phyloP scores from a whole-genome alignment of 2,797 vertebrate genomes.

The Coilia nasus region DNA sequence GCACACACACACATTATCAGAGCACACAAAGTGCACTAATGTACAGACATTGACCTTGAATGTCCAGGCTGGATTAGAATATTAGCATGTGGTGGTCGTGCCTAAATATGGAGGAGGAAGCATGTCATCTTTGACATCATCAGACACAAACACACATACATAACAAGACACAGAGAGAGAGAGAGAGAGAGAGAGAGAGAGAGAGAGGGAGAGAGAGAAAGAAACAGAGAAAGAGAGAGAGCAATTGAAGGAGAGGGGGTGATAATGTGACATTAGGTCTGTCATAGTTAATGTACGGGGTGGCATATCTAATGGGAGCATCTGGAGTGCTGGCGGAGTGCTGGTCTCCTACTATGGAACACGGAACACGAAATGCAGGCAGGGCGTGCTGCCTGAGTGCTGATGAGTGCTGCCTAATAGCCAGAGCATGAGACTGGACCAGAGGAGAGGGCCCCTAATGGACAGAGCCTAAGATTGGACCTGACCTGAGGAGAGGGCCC shows the following conservation, averaged over 20 bases:
- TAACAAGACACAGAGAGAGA: background rate
- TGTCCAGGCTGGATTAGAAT: background rate
- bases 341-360: background rate
- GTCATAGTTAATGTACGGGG: background rate
- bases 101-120: slow-evolving; percentile 10
- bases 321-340: background rate
- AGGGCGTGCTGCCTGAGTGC: background rate
- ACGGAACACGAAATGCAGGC: background rate
- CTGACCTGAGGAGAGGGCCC: no score
- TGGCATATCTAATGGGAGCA: slow-evolving; percentile 14
- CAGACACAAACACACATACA: background rate
- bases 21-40: background rate
- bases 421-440: background rate
- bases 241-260: background rate
- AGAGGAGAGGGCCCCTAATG: no score
- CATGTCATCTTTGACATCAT: slow-evolving; percentile 2
- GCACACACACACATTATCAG: background rate
- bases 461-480: no score
- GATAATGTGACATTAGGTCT: background rate
- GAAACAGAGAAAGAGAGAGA: background rate
- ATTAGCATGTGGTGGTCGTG: background rate
- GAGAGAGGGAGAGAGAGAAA: background rate
- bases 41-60: background rate
- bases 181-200: background rate
- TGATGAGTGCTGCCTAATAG: background rate